A percentile compares a stretch with the other conserved stretches of the same genome.
These are phyloP conservation scores for Girardinus metallicus DNA, from an alignment of 2,797 vertebrate genomes.

Conservation along the genomic window DNA sequence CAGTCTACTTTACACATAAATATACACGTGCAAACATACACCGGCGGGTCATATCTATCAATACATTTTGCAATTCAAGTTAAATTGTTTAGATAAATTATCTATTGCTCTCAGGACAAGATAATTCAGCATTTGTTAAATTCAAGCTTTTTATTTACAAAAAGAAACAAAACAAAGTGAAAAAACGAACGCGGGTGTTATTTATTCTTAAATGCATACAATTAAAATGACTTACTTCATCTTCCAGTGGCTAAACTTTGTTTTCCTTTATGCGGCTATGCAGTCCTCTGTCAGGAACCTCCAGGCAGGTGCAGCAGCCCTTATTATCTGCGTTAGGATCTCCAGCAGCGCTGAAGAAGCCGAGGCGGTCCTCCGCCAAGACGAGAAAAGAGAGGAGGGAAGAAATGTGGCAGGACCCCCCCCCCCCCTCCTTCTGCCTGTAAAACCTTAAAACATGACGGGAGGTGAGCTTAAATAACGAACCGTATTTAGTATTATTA, in stretches of 20 bases:
- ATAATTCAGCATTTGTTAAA: background rate
- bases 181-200: background rate
- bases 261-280: conserved; percentile 5
- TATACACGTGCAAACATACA: background rate
- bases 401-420: conserved; percentile 26
- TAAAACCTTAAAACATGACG: conserved; percentile 24
- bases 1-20: background rate
- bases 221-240: conserved; percentile 58
- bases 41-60: background rate
- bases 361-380: conserved; percentile 14
- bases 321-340: background rate
- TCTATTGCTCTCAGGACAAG: background rate
- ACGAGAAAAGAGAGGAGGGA: conserved; percentile 46
- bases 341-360: conserved; percentile 19
- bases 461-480: conserved; percentile 1
- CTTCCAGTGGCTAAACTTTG: conserved; percentile 2
- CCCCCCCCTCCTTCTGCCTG: background rate
- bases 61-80: background rate
- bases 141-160: background rate
- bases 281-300: background rate
- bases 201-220: background rate
- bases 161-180: no score
- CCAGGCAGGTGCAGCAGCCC: conserved; percentile 25
- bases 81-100: background rate
- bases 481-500: background rate